These are phyloP conservation scores for Catharus fuscescens DNA, from an alignment of 2,113 vertebrate genomes.

Conservation along the genomic window DNA sequence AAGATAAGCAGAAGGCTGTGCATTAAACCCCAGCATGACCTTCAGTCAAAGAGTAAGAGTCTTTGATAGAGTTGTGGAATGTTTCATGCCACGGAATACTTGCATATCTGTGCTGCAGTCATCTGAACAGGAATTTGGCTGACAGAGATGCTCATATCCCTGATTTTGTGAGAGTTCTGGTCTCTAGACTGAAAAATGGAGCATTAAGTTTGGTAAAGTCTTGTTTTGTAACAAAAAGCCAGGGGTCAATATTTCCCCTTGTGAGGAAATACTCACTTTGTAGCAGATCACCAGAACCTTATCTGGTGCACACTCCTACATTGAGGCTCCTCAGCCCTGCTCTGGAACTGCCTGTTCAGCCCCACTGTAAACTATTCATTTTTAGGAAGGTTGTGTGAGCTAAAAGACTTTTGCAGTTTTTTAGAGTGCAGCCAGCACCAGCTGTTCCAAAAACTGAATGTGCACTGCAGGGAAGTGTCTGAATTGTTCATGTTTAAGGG, in stretches of 20 bases:
- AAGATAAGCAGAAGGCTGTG: slow-evolving; percentile 60
- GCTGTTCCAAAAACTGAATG: background rate
- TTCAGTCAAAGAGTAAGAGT: background rate
- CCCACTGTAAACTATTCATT: background rate
- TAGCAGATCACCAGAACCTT: background rate
- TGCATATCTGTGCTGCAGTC: rapidly evolving
- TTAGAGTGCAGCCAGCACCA: background rate
- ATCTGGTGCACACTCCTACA: background rate
- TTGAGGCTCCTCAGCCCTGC: background rate
- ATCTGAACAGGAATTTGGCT: background rate
- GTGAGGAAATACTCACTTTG: background rate
- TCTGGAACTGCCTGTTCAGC: background rate
- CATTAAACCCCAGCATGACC: slow-evolving; percentile 53
- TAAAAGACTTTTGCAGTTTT: background rate
- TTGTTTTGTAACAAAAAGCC: background rate
- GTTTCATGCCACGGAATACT: rapidly evolving
- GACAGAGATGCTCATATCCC: background rate
- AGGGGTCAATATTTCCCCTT: background rate
- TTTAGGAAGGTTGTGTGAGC: background rate
- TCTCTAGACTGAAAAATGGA: background rate
- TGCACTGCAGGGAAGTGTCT: background rate
- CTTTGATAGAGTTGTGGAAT: background rate
- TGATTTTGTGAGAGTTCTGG: background rate
- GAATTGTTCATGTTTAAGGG: background rate
- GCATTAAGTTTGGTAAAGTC: background rate